Evolutionary conservation across 2,888 invertebrate genomes (phyloP).

Genomic region (Ectemnius lituratus): DNA sequence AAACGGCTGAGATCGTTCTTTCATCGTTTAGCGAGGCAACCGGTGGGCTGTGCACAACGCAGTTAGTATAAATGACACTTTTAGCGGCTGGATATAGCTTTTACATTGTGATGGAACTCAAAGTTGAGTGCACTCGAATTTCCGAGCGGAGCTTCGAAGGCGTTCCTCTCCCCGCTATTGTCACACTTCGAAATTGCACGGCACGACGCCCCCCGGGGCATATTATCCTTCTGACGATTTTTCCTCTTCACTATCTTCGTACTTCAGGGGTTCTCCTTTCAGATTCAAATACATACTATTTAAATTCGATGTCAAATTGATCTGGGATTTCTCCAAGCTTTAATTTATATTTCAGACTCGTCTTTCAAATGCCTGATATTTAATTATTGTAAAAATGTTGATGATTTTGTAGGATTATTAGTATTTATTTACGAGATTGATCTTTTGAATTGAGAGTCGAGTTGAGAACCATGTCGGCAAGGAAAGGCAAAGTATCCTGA

Average conservation of each 20-base stretch:
- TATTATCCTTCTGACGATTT: conserved; percentile 60
- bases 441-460: background rate
- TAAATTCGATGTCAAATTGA: background rate
- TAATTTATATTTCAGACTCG: conserved; percentile 10
- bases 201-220: conserved; percentile 42
- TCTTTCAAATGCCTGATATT: too few relatives aligned
- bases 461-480: conserved; percentile 46
- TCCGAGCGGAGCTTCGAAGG: conserved; percentile 65
- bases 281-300: background rate
- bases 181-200: conserved; percentile 64
- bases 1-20: conserved; percentile 47
- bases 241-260: conserved; percentile 33
- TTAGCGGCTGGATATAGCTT: conserved; percentile 71
- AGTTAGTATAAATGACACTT: conserved; percentile 73
- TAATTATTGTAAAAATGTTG: background rate
- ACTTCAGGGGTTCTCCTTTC: conserved; percentile 58
- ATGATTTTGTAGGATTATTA: background rate
- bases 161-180: conserved; percentile 68
- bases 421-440: background rate
- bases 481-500: conserved; percentile 50
- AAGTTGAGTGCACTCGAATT: conserved; percentile 76
- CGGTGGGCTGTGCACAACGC: conserved; percentile 28
- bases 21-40: conserved; percentile 45
- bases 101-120: conserved; percentile 70
- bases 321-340: conserved; percentile 14